Conservation (phyloP, 2,888 invertebrate species). For the Zygaena filipendulae region DNA sequence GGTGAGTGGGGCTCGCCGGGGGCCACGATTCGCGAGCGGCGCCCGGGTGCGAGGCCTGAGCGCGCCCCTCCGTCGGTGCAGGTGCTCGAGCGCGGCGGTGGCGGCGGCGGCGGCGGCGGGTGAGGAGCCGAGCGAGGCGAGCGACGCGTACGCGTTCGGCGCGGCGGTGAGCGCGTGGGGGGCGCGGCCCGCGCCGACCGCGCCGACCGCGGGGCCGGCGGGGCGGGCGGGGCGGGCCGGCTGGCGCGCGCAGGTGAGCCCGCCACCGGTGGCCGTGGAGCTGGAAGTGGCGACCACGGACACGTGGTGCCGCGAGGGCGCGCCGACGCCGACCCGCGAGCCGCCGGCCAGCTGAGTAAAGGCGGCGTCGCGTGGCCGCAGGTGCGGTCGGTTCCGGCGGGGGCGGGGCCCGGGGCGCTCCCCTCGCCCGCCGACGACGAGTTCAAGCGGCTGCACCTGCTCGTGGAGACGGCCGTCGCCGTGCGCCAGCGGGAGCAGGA, state of each 20-base stretch:
- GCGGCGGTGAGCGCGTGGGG: constrained; percentile 74
- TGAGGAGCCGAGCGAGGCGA: too few species aligned
- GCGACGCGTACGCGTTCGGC: constrained; percentile 60
- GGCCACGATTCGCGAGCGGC: constrained; percentile 8
- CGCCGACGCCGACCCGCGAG: background rate
- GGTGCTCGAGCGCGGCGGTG: constrained; percentile 18
- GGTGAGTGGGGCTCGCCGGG: constrained; percentile 52
- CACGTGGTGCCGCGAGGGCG: constrained; percentile 38
- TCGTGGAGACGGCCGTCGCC: constrained; percentile 51
- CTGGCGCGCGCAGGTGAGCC: constrained; percentile 29
- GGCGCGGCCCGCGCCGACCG: constrained; percentile 26
- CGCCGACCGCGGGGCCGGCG: constrained; percentile 3
- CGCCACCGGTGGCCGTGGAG: constrained; percentile 50
- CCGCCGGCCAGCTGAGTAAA: too few species aligned
- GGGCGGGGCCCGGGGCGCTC: constrained; percentile 23
- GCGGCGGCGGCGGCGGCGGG: constrained; percentile 23
- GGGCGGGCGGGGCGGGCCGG: constrained; percentile 19
- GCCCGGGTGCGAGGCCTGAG: background rate
- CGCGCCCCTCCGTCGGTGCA: background rate
- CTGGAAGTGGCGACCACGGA: constrained; percentile 56
- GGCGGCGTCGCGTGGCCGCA: background rate
- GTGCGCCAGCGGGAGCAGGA: constrained; percentile 48
- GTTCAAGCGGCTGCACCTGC: constrained; percentile 48
- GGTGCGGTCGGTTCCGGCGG: constrained; percentile 29
- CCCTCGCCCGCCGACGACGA: too few species aligned